Evolutionary conservation across 1,140 invertebrate species (phyloP).

Genomic region (silkworm (Bombyx mori)): ASM3026992v2 NC_085114.1:3570501-3571000

Average conservation of each 20-base stretch:
- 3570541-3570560: no score
- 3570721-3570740: slow-evolving; percentile 8
- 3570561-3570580: no score
- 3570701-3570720: not conserved
- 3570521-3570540: no score
- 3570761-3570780: slow-evolving; percentile 43
- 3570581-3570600: no score
- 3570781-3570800: slow-evolving; percentile 38
- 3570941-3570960: slow-evolving; percentile 17
- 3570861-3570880: slow-evolving; percentile 27
- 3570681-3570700: no score
- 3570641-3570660: not conserved
- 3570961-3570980: slow-evolving; percentile 27
- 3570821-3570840: slow-evolving; percentile 14
- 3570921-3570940: slow-evolving; percentile 32
- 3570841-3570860: slow-evolving; percentile 29
- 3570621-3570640: not conserved
- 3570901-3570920: slow-evolving; percentile 40
- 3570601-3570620: no score
- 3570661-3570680: not conserved
- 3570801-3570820: slow-evolving; percentile 25
- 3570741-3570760: slow-evolving; percentile 22
- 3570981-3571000: slow-evolving; percentile 35
- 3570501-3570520: no score
- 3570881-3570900: slow-evolving; percentile 17